A percentile compares a stretch with the other conserved stretches of the same genome.
phyloP scores from a whole-genome alignment of 2,113 vertebrate species.

The Benitochromis conjunctus region DNA sequence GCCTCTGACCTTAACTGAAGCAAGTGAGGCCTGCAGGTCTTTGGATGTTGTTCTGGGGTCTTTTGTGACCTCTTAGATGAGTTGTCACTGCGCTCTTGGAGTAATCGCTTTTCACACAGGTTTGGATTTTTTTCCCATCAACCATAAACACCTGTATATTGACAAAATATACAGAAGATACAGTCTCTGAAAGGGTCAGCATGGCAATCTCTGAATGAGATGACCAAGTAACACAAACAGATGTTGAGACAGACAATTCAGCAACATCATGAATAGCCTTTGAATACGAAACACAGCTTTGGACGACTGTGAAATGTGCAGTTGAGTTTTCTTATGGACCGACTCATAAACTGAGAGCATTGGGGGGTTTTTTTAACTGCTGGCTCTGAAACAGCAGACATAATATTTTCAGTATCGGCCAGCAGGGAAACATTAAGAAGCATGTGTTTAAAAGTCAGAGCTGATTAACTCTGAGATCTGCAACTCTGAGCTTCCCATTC shows the following conservation, averaged over 20 bases:
- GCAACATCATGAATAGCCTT: background rate
- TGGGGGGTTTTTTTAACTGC: too few relatives aligned
- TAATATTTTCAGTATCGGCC: background rate
- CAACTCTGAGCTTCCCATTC: background rate
- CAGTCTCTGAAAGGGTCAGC: background rate
- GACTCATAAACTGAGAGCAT: background rate
- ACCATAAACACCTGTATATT: background rate
- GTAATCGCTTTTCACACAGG: background rate
- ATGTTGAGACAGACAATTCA: background rate
- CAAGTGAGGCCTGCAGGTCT: background rate
- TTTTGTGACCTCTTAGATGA: background rate
- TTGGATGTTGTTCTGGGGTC: background rate
- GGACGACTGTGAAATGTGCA: background rate
- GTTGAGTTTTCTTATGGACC: background rate
- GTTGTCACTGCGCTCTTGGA: background rate
- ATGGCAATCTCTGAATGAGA: background rate
- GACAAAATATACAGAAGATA: background rate
- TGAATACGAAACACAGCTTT: background rate
- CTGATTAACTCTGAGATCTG: background rate
- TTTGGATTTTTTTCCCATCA: background rate
- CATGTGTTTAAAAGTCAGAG: background rate
- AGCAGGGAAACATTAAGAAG: background rate
- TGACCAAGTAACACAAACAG: background rate
- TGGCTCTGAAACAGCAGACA: background rate
- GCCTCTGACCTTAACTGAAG: background rate